These are phyloP conservation scores for Escarpia spicata DNA, from an alignment of 2,888 invertebrate genomes.

Conservation along the genomic window DNA sequence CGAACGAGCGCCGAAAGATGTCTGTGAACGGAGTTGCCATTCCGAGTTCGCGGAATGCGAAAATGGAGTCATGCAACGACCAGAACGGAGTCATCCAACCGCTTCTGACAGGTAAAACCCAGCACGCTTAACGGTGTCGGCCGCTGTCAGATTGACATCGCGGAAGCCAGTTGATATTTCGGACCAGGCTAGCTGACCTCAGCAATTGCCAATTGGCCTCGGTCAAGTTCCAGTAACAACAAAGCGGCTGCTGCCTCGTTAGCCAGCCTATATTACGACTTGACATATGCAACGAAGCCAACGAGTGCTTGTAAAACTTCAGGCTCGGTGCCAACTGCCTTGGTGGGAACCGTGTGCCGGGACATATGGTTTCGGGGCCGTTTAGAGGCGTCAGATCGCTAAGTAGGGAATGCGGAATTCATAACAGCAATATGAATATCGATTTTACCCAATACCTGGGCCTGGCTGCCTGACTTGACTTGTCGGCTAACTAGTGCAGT, in stretches of 20 bases:
- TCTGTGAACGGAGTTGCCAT: neutral
- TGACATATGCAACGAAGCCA: neutral
- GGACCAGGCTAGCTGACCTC: neutral
- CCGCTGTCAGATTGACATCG: neutral
- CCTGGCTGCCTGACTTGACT: neutral
- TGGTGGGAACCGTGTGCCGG: neutral
- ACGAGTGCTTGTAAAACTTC: neutral
- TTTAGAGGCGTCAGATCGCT: neutral
- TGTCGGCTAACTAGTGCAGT: neutral
- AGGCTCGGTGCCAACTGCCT: neutral
- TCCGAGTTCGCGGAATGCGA: conserved; percentile 22
- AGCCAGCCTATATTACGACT: neutral
- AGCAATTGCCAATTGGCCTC: neutral
- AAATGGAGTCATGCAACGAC: conserved; percentile 42
- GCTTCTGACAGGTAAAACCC: conserved; percentile 80
- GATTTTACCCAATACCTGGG: neutral
- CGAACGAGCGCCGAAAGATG: conserved; percentile 16
- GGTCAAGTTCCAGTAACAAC: neutral
- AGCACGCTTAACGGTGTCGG: neutral
- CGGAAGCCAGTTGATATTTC: neutral
- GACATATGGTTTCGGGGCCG: neutral
- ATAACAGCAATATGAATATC: neutral
- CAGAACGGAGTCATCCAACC: conserved; percentile 87
- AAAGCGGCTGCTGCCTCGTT: neutral
- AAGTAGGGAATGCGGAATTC: neutral